Conservation (phyloP, 2,888 invertebrate genomes). For the Tineola bisselliella region DNA sequence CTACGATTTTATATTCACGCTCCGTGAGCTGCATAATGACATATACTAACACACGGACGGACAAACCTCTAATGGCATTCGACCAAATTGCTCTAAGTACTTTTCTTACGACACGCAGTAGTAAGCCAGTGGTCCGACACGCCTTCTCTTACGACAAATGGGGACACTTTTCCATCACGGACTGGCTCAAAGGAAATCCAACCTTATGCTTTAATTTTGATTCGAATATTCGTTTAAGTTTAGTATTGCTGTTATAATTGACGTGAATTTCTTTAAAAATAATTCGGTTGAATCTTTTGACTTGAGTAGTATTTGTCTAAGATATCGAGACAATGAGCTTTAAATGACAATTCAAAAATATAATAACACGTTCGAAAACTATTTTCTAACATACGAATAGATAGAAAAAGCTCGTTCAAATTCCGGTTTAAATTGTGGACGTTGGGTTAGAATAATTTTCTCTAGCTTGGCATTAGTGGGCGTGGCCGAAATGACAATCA, state of each 20-base stretch:
- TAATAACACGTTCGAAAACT: constrained; percentile 6
- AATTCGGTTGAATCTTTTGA: neutral
- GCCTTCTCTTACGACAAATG: constrained; percentile 57
- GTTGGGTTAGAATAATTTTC: neutral
- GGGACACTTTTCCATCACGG: constrained; percentile 45
- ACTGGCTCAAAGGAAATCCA: neutral
- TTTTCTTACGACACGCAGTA: constrained; percentile 17
- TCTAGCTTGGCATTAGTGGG: constrained; percentile 22
- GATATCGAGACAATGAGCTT: neutral
- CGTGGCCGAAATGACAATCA: constrained; percentile 62
- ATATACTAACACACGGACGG: constrained; percentile 22
- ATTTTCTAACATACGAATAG: neutral
- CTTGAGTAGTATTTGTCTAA: neutral
- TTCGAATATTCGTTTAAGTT: neutral
- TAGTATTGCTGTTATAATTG: neutral
- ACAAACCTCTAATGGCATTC: constrained; percentile 35
- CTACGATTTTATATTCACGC: constrained; percentile 36
- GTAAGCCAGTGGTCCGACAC: constrained; percentile 42
- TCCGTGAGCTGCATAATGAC: constrained; percentile 44
- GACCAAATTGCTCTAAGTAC: constrained; percentile 44
- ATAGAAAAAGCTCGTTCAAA: neutral
- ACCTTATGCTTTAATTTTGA: neutral
- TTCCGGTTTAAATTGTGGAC: constrained; percentile 10
- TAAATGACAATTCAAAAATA: neutral
- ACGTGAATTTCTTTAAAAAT: neutral